Percentiles rank a stretch among this genome's conserved stretches.
Evolutionary conservation across 1,140 invertebrate genomes (phyloP).

Genomic region (Drosophila grimshawi): DNA sequence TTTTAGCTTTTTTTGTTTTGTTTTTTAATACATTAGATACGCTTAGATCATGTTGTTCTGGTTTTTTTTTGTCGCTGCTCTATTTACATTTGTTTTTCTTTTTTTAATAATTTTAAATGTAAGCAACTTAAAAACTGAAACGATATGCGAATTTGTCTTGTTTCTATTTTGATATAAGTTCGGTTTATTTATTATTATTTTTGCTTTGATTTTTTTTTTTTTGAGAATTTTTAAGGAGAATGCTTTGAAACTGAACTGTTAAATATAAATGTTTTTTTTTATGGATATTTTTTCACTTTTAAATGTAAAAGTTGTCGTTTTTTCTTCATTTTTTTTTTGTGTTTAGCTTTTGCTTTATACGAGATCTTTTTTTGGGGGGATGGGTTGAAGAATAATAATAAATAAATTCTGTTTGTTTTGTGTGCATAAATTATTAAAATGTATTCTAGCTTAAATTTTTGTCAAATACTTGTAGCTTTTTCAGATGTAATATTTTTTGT

Average conservation of each 20-base stretch:
- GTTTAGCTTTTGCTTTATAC: neutral
- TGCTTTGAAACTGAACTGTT: slow-evolving; percentile 1
- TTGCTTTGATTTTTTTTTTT: slow-evolving; percentile 8
- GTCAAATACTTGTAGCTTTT: slow-evolving; percentile 49
- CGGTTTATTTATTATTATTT: neutral
- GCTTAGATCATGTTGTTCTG: slow-evolving; percentile 33
- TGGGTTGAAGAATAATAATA: slow-evolving; percentile 33
- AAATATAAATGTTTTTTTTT: neutral
- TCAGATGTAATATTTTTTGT: slow-evolving; percentile 37
- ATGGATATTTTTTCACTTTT: neutral
- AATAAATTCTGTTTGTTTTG: slow-evolving; percentile 36
- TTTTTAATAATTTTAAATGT: slow-evolving; percentile 1
- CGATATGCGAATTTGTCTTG: slow-evolving; percentile 11
- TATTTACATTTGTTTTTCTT: slow-evolving; percentile 57
- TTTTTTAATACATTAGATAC: slow-evolving; percentile 61
- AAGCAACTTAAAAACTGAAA: slow-evolving; percentile 16
- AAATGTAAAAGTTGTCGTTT: neutral
- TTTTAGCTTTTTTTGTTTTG: slow-evolving; percentile 45
- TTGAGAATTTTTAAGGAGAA: neutral
- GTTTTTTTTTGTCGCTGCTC: slow-evolving; percentile 59
- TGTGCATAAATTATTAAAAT: slow-evolving; percentile 48
- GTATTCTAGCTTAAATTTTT: slow-evolving; percentile 65
- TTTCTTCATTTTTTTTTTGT: neutral
- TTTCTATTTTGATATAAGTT: neutral
- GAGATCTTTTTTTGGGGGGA: slow-evolving; percentile 39